These are phyloP conservation scores for Mesoligia furuncula DNA, from an alignment of 2,888 invertebrate genomes.

Conservation along the genomic window DNA sequence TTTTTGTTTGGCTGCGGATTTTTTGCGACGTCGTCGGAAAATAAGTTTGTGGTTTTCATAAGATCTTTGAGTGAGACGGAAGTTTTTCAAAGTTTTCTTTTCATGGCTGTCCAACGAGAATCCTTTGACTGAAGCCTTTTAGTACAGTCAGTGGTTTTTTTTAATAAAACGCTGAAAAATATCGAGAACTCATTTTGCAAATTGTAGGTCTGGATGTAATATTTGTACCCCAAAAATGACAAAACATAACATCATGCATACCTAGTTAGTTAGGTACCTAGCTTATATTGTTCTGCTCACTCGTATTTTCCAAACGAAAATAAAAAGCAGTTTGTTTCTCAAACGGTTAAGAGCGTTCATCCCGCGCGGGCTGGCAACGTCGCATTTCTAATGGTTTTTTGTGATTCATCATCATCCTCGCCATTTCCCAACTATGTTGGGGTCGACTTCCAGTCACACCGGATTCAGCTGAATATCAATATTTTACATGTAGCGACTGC, in stretches of 20 bases:
- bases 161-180: not conserved
- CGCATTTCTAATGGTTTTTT: not conserved
- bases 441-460: too few relatives aligned
- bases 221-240: not conserved
- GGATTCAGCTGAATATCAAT: not conserved
- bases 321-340: not conserved
- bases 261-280: too few relatives aligned
- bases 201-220: not conserved
- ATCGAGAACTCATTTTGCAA: not conserved
- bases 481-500: not conserved
- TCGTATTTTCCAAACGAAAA: not conserved
- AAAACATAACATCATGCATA: not conserved
- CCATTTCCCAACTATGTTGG: not conserved
- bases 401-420: not conserved
- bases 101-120: slow-evolving; percentile 27
- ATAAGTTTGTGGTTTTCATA: slow-evolving; percentile 27
- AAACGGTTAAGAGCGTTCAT: not conserved
- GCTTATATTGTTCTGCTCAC: not conserved
- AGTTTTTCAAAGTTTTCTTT: slow-evolving; percentile 38
- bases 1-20: slow-evolving; percentile 15
- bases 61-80: slow-evolving; percentile 25
- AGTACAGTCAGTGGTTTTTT: too few relatives aligned
- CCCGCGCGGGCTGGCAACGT: not conserved
- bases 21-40: not conserved
- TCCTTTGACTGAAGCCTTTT: slow-evolving; percentile 32